Evolutionary conservation across 2,888 invertebrate genomes (phyloP), one percentile per base, ranked within the genome.

Genomic region (Beris chalybata): DNA sequence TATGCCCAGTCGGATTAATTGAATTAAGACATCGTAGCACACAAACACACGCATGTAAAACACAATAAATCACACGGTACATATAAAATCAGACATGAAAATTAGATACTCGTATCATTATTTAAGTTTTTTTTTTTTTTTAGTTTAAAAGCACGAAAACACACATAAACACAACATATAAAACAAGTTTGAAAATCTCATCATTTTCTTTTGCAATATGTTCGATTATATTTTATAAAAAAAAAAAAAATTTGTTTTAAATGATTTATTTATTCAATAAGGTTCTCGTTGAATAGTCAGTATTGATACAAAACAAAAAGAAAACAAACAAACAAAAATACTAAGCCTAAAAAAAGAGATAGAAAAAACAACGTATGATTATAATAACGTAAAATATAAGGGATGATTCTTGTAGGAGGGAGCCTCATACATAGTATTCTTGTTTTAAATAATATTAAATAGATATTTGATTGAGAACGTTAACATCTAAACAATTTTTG

Each of bases 241-340:
- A n/a, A n/a, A n/a, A n/a, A n/a, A n/a, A n/a, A n/a, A 58, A 45
- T 58, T 58, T 38, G 38, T 38, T 38, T 38, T 38, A 38, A 38
- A 38, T 38, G 7, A 38, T 38, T 38, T 45, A 58, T 58, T 58
- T 58, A 58, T 58, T 47, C 11, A 13, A 45, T 58, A 58, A 58
- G 56, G 44, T 58, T 58, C 58, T 45, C 44, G 58, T 58, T 58
- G 58, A 58, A 47, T 58, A 58, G 58, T 58, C 58, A 58, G 58
- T 58, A 58, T 58, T 58, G 4, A 50, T 15, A 50, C 50, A 50
- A 11, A 50, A 22, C 3, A 22, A 5, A 13, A 48, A 15, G 6
- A 50, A 11, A 50, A 22, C 3, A 22, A 5, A 13, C 2, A 15
- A 48, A 15, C 6, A 48, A 15, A 48, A 15, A 48, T 48, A 48